Evolutionary conservation across 2,888 invertebrate species (phyloP).

Genomic region (Pheosia tremula): DNA sequence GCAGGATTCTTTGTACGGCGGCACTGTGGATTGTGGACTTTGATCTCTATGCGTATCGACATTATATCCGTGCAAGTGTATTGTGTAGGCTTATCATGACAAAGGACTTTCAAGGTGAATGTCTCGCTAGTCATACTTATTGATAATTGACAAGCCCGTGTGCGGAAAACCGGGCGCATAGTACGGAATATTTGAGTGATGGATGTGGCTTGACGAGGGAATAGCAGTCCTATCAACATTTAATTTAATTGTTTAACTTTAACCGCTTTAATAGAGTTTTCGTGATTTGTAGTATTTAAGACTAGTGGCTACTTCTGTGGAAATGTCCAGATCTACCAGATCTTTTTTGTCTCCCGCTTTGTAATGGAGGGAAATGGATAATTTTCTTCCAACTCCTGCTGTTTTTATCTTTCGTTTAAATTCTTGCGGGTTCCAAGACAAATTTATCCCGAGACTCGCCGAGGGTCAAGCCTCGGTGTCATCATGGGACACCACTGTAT

Average conservation of each 20-base stretch:
- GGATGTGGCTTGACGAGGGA: conserved; percentile 54
- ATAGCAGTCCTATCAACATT: conserved; percentile 24
- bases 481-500: no score
- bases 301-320: no score
- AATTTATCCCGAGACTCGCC: no score
- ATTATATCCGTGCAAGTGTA: conserved; percentile 23
- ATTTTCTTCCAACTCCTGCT: no score
- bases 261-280: not conserved
- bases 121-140: conserved; percentile 49
- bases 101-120: conserved; percentile 58
- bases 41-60: conserved; percentile 27
- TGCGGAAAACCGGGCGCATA: conserved; percentile 54
- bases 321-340: no score
- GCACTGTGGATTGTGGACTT: conserved; percentile 33
- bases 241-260: conserved; percentile 16
- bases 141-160: conserved; percentile 59
- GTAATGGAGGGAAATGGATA: no score
- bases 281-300: not conserved
- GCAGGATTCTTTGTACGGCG: conserved; percentile 39
- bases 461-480: no score
- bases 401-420: no score
- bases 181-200: conserved; percentile 50
- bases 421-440: no score
- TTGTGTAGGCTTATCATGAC: conserved; percentile 15
- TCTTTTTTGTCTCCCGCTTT: no score